Evolutionary conservation across 2,113 vertebrate genomes (phyloP), one percentile per base, ranked within the genome.

Genomic region (Hylia prasina): DNA sequence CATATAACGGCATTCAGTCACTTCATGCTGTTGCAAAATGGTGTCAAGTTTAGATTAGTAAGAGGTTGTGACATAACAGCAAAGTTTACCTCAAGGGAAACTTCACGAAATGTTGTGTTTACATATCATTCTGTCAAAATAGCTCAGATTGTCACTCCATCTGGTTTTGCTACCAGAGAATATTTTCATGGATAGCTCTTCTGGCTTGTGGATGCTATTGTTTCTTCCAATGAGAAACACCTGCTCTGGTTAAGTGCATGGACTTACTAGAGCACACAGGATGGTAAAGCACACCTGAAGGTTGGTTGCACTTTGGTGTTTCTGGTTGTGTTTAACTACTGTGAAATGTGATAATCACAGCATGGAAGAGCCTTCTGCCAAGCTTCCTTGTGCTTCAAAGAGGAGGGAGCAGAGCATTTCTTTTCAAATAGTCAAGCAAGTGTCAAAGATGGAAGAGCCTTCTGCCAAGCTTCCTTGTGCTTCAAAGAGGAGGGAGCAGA

Each of bases 361-460:
- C 50, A 53, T 13, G 50, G 39, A 69, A 70, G 53, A 91, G n/a
- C 48, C 81, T 93, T 90, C 73, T 90, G 77, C 65, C 53, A 51
- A 70, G 37, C 54, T 72, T 73, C 78, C 50, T 78, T 2, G 0
- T 2, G 4, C 56, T 83, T 65, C 14, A 0, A 0, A 60, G 53
- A 56, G 37, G 48, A 82, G 48, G 25, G 75, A 80, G 66, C 66
- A 11, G 21, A 77, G 51, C 1, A 0, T 54, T 83, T 61, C 17
- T 66, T 71, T 86, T 66, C n/a, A 68, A 45, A 70, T 35, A 66
- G 15, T 44, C 2, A 4, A 87, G 50, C 0, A 1, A 84, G n/a
- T 1, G 0, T 70, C 69, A 73, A 66, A 87, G 51, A n/a, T n/a
- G n/a, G n/a, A n/a, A n/a, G n/a, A n/a, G n/a, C n/a, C 81, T 93